Evolutionary conservation across 23 tunicate genomes (phyloP).

Genomic region (Ciona savignyi): DNA sequence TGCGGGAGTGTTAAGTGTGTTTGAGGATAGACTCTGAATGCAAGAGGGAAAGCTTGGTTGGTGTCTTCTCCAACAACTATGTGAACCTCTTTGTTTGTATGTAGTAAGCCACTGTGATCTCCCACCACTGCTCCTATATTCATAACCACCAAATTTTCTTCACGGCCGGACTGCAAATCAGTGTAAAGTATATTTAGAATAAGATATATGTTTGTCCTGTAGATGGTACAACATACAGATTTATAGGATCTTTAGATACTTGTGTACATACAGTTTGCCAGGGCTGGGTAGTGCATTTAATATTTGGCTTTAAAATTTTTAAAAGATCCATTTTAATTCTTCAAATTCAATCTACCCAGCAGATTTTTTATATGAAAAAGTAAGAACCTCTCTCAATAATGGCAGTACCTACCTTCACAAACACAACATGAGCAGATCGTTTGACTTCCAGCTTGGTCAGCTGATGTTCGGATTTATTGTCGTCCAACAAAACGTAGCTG

Average conservation of each 20-base stretch:
- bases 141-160: neutral
- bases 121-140: slow-evolving; percentile 8
- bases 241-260: no score
- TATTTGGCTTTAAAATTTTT: no score
- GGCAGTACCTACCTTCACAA: slow-evolving; percentile 21
- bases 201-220: no score
- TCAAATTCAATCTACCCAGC: no score
- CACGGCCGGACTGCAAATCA: no score
- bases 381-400: no score
- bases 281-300: no score
- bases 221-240: no score
- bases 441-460: neutral
- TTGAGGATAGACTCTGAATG: slow-evolving; percentile 14
- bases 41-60: slow-evolving; percentile 11
- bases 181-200: no score
- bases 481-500: slow-evolving; percentile 5
- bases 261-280: no score
- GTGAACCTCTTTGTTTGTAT: slow-evolving; percentile 1
- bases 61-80: slow-evolving; percentile 7
- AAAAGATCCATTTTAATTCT: no score
- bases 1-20: slow-evolving; percentile 1
- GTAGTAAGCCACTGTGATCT: slow-evolving; percentile 20
- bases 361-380: no score
- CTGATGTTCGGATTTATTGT: slow-evolving; percentile 3
- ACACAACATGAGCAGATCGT: slow-evolving; percentile 19